Evolutionary conservation across 2,888 invertebrate species (phyloP), one percentile per base, ranked within the genome.

Genomic region (Volucella inflata): DNA sequence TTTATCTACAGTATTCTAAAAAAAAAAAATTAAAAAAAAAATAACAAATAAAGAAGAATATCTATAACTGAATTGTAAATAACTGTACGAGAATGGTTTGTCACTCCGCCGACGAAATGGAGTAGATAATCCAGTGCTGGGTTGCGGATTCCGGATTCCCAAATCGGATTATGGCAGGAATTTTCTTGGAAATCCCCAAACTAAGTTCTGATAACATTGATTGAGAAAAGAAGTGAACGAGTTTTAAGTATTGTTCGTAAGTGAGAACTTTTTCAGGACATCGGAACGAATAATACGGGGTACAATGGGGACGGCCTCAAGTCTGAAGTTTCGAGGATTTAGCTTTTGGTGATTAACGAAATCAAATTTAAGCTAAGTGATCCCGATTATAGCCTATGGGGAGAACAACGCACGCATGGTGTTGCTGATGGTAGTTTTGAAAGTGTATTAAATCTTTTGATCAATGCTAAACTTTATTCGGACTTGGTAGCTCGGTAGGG

Each of bases 1-100:
- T 93, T 99, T 98, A 93, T 99, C 99, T 85, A 99, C 99, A 51
- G 98, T 98, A 91, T 97, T 98, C 97, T 98, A 94, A 9, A 93
- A 93, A 53, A 75, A 65, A 36, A 55, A 17, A 51, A n/a, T n/a
- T n/a, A 53, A 12, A 12, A 44, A 64, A 12, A 67, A 68, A 42
- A 48, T 38, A 57, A 42, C n/a, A 9, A 72, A 64, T 16, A 40
- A 14, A 21, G 3, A 30, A 6, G 2, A 21, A 21, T 21, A 30
- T 30, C 4, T 6, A 30, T 6, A 30, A 6, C 30, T 30, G 30
- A 6, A 6, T 0, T 30, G 30, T 30, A 30, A 30, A 30, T 6
- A 6, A 30, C 0, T 30, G 6, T 6, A 6, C 30, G 30, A 30
- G 6, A 30, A 30, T 30, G 30, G 6, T 4, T 30, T 30, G 30